These are phyloP conservation scores for Coptodon bakossiorum DNA, from an alignment of 2,113 vertebrate genomes.

Conservation along the genomic window DNA sequence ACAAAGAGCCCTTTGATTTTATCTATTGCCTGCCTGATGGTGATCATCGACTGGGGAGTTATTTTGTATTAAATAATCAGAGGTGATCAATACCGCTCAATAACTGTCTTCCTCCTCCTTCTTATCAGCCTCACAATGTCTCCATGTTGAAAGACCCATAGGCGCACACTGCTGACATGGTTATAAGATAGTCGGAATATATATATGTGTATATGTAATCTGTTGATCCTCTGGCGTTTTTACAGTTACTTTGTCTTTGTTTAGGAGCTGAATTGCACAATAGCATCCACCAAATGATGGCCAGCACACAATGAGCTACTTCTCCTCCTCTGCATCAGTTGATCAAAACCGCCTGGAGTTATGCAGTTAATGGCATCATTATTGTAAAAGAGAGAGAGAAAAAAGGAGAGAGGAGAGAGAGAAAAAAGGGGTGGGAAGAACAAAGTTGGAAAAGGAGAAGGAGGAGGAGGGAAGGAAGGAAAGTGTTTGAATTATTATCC, in stretches of 20 bases:
- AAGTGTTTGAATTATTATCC: conserved; percentile 56
- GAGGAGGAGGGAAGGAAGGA: conserved; percentile 20
- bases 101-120: neutral
- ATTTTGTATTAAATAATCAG: conserved; percentile 37
- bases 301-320: neutral
- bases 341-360: conserved; percentile 13
- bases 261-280: neutral
- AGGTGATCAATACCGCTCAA: conserved; percentile 12
- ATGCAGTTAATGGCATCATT: conserved; percentile 59
- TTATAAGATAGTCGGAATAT: neutral
- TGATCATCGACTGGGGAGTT: conserved; percentile 28
- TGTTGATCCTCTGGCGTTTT: neutral
- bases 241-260: neutral
- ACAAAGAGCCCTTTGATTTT: conserved; percentile 5
- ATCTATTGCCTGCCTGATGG: neutral
- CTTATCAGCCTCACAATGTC: neutral
- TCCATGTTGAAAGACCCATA: neutral
- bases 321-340: neutral
- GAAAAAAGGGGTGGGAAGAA: neutral
- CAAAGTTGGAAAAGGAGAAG: neutral
- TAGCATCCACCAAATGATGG: neutral
- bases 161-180: neutral
- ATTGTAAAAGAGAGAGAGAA: neutral
- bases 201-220: neutral
- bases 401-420: neutral